Evolutionary conservation across 2,888 invertebrate species (phyloP), one percentile per base, ranked within the genome.

Genomic region (Malthinus flaveolus): DNA sequence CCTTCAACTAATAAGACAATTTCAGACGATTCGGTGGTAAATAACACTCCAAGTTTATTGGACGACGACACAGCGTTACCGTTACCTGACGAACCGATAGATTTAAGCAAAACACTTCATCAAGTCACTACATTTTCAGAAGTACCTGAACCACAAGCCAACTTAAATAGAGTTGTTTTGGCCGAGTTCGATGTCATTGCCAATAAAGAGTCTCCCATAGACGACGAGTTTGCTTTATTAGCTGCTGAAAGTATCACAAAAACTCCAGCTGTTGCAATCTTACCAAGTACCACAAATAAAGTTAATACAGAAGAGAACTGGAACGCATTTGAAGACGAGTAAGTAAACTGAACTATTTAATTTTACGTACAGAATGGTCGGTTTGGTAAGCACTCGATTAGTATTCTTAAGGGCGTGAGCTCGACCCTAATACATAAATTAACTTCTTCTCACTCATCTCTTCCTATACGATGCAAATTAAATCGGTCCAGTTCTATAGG

Each of bases 221-320:
- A 82, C 47, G 87, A 87, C 66, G 86, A 91, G 78, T 91, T 92
- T 75, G 87, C 89, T 32, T 83, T 86, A 70, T 75, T 91, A 81
- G 91, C 91, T 11, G 85, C 87, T n/a, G 89, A 91, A 77, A 91
- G 91, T 15, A 79, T 90, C 66, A 80, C 81, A 1, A 87, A 86
- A 72, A 80, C 82, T 33, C 74, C 79, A 31, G 79, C 77, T 71
- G 75, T 74, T 56, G 68, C 78, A 48, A 70, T 82, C 69, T 78
- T 80, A 48, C 77, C 80, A 59, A 78, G 69, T 42, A 77, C 80
- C 67, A 79, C 83, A 33, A 80, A 82, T 6, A 71, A 81, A 60
- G 67, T 74, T 49, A 66, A 72, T 34, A 81, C 82, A 63, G 80
- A 81, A 61, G 83, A 82, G 59, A 82, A 85, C 66, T 88, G 87